These are phyloP conservation scores for Spongia lamella DNA, from an alignment of 37 sponge, comb jelly and placozoan genomes.

Conservation along the genomic window DNA sequence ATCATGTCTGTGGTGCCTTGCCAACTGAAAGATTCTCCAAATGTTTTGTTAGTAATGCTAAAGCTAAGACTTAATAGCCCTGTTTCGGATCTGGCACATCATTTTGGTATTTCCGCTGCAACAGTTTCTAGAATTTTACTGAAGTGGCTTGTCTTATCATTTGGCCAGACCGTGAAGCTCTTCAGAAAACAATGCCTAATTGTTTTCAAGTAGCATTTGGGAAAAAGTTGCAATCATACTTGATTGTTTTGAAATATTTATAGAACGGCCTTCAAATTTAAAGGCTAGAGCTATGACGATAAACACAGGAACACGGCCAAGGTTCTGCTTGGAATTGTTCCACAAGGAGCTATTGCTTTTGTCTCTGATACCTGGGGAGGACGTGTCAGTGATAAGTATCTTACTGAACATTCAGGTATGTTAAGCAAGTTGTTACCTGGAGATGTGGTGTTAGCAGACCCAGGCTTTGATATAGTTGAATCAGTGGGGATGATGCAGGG, in stretches of 20 bases:
- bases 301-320: slow-evolving; percentile 76
- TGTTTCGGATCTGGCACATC: slow-evolving; percentile 14
- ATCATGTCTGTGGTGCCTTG: background rate
- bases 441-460: slow-evolving; percentile 68
- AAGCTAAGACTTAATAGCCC: slow-evolving; percentile 13
- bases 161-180: too few species aligned
- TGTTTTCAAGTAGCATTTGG: background rate
- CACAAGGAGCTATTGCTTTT: slow-evolving; percentile 67
- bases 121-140: slow-evolving; percentile 14
- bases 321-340: slow-evolving; percentile 57
- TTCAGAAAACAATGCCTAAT: too few species aligned
- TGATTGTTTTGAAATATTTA: slow-evolving; percentile 41
- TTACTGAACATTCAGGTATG: slow-evolving; percentile 65
- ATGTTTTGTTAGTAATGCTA: slow-evolving; percentile 40
- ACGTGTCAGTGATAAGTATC: slow-evolving; percentile 60
- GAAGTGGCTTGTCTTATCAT: background rate
- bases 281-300: slow-evolving; percentile 32
- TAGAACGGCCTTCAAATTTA: slow-evolving; percentile 29
- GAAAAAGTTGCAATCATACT: slow-evolving; percentile 12
- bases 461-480: slow-evolving; percentile 73
- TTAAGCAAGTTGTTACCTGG: slow-evolving; percentile 65
- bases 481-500: slow-evolving; percentile 59
- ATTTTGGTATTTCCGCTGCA: slow-evolving; percentile 6
- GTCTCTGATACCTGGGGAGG: too few species aligned
- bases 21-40: slow-evolving; percentile 30